These are phyloP conservation scores for Drosophila aldrichi DNA, from an alignment of 2,888 invertebrate species.

Conservation along the genomic window DNA sequence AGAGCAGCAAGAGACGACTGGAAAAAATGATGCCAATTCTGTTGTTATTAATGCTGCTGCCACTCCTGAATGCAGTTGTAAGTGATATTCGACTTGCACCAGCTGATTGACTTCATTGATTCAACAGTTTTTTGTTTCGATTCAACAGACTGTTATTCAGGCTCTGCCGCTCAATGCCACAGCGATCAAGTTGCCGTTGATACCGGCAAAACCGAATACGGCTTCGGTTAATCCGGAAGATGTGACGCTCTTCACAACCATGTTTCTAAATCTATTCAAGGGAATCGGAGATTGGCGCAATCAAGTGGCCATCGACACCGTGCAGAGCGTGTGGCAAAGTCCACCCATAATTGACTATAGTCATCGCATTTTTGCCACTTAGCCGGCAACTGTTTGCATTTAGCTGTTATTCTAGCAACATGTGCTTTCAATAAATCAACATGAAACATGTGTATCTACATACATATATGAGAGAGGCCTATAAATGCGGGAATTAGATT, in stretches of 20 bases:
- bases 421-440: background rate
- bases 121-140: background rate
- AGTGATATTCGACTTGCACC: slow-evolving; percentile 20
- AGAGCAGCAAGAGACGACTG: slow-evolving; percentile 1
- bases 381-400: background rate
- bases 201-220: slow-evolving; percentile 39
- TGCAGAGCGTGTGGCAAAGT: slow-evolving; percentile 72
- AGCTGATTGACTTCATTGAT: background rate
- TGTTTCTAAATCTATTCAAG: slow-evolving; percentile 66
- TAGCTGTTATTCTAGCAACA: slow-evolving; percentile 2
- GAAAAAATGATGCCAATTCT: slow-evolving; percentile 33
- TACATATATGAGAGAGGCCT: background rate
- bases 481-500: slow-evolving; percentile 5
- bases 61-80: slow-evolving; percentile 43
- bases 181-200: slow-evolving; percentile 43
- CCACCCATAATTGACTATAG: slow-evolving; percentile 63
- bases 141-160: slow-evolving; percentile 6
- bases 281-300: slow-evolving; percentile 67
- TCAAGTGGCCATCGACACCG: slow-evolving; percentile 60
- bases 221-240: slow-evolving; percentile 58
- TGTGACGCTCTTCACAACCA: slow-evolving; percentile 58
- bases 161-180: slow-evolving; percentile 34
- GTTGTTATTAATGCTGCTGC: slow-evolving; percentile 16
- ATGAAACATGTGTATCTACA: background rate
- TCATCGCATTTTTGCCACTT: slow-evolving; percentile 60